Evolutionary conservation across 2,888 invertebrate species (phyloP).

Genomic region (Andrena trimmerana): DNA sequence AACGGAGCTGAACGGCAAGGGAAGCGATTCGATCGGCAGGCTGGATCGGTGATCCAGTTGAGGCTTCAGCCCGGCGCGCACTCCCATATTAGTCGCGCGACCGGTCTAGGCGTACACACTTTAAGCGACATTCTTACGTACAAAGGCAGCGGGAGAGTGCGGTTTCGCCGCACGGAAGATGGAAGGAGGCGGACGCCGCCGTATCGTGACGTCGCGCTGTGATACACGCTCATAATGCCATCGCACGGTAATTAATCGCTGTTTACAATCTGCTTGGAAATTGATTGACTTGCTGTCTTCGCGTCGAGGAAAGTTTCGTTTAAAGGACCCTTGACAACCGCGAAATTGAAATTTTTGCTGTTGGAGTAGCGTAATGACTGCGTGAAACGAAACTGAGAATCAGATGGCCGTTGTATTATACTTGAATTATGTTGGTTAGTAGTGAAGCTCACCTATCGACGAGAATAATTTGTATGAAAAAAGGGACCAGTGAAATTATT

Average conservation of each 20-base stretch:
- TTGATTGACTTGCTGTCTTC: constrained; percentile 56
- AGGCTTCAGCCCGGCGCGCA: constrained; percentile 73
- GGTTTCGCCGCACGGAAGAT: constrained; percentile 39
- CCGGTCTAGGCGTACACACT: constrained; percentile 80
- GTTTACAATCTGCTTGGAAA: constrained; percentile 72
- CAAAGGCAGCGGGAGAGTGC: constrained; percentile 53
- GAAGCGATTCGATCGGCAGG: constrained; percentile 65
- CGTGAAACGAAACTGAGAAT: no score
- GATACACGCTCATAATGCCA: constrained; percentile 68
- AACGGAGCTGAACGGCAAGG: constrained; percentile 42
- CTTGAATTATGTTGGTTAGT: no score
- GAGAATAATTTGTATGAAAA: no score
- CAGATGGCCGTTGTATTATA: no score
- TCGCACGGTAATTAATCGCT: constrained; percentile 78
- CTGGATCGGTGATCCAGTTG: constrained; percentile 78
- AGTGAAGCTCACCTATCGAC: no score
- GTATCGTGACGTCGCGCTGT: constrained; percentile 51
- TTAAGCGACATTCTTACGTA: constrained; percentile 69
- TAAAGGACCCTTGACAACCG: neutral
- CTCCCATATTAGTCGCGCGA: constrained; percentile 79
- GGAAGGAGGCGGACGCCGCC: constrained; percentile 19
- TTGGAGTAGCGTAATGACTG: no score
- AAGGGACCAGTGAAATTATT: neutral
- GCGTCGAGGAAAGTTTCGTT: constrained; percentile 52
- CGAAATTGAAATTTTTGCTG: neutral